Base-by-base conservation (phyloP, 2,113 vertebrate species). In the Podilymbus podiceps region DNA sequence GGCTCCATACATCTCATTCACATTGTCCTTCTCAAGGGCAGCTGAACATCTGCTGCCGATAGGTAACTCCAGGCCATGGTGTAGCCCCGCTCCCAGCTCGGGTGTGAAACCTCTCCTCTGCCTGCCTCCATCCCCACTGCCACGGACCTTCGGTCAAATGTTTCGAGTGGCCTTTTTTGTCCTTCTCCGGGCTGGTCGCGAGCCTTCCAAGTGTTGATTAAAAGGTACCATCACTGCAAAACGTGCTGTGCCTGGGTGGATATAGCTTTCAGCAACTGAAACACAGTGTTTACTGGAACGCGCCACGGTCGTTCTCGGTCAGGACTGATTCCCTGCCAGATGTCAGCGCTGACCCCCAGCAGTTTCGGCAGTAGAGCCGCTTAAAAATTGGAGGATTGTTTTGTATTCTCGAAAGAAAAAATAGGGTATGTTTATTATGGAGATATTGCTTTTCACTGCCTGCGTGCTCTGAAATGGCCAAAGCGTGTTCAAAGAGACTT, bases 271-370 rank as follows among this genome's bases (percentile, higher is more conserved):
- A 92, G 84, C 75, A 64, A 47, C 42, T 40, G 79, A 80, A 86
- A 82, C 59, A 24, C 86, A 88, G 94, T 76, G 89, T 97, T 93
- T 95, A 73, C 95, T 80, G 92, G 94, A 97, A 95, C 8, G 8
- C 68, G 8, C 53, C 31, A 47, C 30, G 6, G 73, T 87, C 47
- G 27, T 77, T 64, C 74, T 92, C 64, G 27, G 81, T 88, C 91
- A 62, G 89, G 77, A 28, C 55, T 6, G 16, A 59, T 58, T 92
- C 92, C 66, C 71, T 89, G 92, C 94, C 97, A 97, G 94, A 91
- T 94, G 73, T 96, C 92, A 96, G 92, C 87, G 85, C 93, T 85
- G 95, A 97, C 97, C 96, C 97, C 97, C 96, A 94, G 94, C 90
- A 95, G 91, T 91, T 95, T 95, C 92, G 0, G 90, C 89, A 78